Conservation (phyloP, 1,140 invertebrate genomes). For the Zaprionus capensis region DNA sequence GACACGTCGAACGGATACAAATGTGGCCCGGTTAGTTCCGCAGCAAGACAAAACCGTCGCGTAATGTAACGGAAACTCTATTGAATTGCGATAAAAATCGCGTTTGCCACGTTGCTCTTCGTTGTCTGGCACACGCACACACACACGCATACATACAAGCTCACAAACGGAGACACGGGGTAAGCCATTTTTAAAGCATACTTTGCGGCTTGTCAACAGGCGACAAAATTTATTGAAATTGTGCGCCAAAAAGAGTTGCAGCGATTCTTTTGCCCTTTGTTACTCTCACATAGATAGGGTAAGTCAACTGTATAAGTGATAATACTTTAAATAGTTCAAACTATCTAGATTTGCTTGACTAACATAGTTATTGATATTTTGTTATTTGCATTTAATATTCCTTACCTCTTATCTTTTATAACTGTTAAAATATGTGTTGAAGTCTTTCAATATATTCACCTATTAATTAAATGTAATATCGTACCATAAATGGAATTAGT, state of each 20-base stretch:
- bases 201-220: conserved; percentile 79
- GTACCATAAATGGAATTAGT: no score
- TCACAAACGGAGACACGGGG: conserved; percentile 19
- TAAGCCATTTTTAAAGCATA: conserved; percentile 77
- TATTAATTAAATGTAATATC: no score
- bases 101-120: conserved; percentile 65
- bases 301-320: background rate
- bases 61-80: conserved; percentile 82
- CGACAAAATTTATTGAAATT: conserved; percentile 76
- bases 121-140: conserved; percentile 31
- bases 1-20: conserved; percentile 80
- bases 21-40: conserved; percentile 80
- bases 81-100: conserved; percentile 82
- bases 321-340: background rate
- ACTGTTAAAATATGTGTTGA: no score
- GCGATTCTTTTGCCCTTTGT: background rate
- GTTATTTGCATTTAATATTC: no score
- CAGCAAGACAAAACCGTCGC: conserved; percentile 69
- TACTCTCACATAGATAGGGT: background rate
- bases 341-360: no score
- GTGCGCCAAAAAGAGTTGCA: conserved; percentile 68
- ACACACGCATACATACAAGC: conserved; percentile 27
- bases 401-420: no score
- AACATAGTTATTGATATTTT: no score
- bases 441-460: no score